Percentiles rank a stretch among this genome's conserved stretches.
Conservation (phyloP, 2,797 vertebrate species). For the Urophycis tenuis region DNA sequence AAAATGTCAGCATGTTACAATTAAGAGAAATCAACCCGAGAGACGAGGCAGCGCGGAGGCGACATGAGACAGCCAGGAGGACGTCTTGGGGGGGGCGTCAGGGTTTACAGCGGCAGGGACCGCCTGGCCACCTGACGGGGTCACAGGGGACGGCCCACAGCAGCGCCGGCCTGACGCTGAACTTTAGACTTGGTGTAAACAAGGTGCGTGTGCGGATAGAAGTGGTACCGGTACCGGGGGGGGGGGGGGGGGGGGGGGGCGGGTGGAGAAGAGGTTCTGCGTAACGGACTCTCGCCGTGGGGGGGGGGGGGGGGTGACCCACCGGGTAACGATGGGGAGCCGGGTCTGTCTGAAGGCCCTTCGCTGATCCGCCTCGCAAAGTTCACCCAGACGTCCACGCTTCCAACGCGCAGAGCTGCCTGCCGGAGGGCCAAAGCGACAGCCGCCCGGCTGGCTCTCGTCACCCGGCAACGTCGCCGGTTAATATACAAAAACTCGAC, state of each 20-base stretch:
- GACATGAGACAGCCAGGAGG: conserved; percentile 42
- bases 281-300: conserved; percentile 30
- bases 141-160: conserved; percentile 32
- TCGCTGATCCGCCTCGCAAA: too few relatives aligned
- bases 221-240: conserved; percentile 16
- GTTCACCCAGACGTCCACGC: too few relatives aligned
- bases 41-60: conserved; percentile 48
- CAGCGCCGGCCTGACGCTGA: conserved; percentile 34
- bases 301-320: not conserved
- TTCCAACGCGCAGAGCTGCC: too few relatives aligned
- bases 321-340: too few relatives aligned
- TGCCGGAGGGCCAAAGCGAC: not conserved
- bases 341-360: conserved; percentile 30
- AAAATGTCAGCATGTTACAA: conserved; percentile 46
- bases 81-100: conserved; percentile 17
- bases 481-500: not conserved
- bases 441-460: not conserved
- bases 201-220: conserved; percentile 47
- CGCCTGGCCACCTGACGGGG: conserved; percentile 30
- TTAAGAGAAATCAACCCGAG: conserved; percentile 54
- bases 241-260: not conserved
- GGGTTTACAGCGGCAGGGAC: conserved; percentile 25
- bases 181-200: conserved; percentile 54
- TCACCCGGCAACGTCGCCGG: not conserved
- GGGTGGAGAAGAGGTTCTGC: conserved; percentile 38